These are phyloP conservation scores for Falco cherrug DNA, from an alignment of 2,797 vertebrate genomes.

Conservation along the genomic window DNA sequence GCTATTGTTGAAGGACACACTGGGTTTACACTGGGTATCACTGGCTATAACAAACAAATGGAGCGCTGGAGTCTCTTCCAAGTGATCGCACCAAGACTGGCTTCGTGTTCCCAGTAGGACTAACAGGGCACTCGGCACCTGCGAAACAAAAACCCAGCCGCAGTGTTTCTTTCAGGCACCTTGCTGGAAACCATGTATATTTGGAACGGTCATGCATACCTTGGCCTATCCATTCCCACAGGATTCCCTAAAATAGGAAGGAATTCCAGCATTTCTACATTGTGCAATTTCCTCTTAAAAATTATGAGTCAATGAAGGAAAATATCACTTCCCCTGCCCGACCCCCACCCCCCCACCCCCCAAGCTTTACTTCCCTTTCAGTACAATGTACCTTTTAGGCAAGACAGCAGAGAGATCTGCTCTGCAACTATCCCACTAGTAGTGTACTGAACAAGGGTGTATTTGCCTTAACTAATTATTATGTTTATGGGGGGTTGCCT, in stretches of 20 bases:
- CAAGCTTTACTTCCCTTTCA: neutral
- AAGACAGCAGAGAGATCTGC: neutral
- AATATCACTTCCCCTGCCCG: neutral
- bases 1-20: neutral
- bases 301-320: neutral
- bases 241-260: neutral
- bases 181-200: neutral
- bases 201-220: neutral
- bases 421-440: neutral
- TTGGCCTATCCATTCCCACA: neutral
- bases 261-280: neutral
- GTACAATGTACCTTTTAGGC: neutral
- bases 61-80: neutral
- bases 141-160: neutral
- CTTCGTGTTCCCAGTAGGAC: neutral
- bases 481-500: neutral
- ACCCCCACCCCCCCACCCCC: too few species aligned
- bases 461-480: neutral
- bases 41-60: neutral
- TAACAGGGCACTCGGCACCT: too few species aligned
- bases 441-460: neutral
- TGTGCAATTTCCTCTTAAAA: neutral
- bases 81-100: neutral
- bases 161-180: neutral
- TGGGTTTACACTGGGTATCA: neutral